Base-by-base conservation (phyloP, 2,113 vertebrate genomes). In the Chaenocephalus aceratus region DNA sequence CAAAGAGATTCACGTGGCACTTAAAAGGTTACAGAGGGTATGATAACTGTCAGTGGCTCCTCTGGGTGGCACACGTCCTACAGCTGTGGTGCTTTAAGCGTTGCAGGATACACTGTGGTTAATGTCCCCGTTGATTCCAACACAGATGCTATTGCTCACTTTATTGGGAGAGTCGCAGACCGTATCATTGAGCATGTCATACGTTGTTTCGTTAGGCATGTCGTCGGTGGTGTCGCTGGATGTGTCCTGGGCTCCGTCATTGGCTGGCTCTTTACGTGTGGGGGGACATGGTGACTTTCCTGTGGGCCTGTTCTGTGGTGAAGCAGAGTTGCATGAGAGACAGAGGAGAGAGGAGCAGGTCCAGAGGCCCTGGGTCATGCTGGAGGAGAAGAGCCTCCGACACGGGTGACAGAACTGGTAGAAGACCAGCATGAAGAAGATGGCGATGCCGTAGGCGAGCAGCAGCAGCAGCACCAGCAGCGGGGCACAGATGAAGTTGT, bases 391-490 rank as follows among this genome's bases (percentile, higher is more conserved):
- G 49, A 99, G 96, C 87, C 93, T 97, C 88, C 97, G 97, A 88
- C 98, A 99, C 0, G 98, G 98, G 76, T 99, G 98, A 51, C 96
- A 99, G 87, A 96, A 98, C 91, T 97, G 97, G 84, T 98, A 99
- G 93, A 99, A 99, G 18, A 98, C 92, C 80, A 99, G 90, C 98
- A 99, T 99, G 91, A 99, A 99, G 77, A 97, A 95, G 81, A 99
- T 63, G 68, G 94, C 96, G 45, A 95, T 92, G 82, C 91, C 94
- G 52, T 99, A 99, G 41, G 95, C 94, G 45, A 97, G 88, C 18
- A 99, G 89, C 77, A 99, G 92, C 91, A 97, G 96, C 88, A 98
- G 85, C 77, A 98, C 91, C 67, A 99, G 73, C 91, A 98, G 80
- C 0, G 97, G 97, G 0, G 97, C 96, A 0, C 95, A 97, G 82